phyloP scores from a whole-genome alignment of 2,888 invertebrate genomes.

The Scaptodrosophila latifasciaeformis region DNA sequence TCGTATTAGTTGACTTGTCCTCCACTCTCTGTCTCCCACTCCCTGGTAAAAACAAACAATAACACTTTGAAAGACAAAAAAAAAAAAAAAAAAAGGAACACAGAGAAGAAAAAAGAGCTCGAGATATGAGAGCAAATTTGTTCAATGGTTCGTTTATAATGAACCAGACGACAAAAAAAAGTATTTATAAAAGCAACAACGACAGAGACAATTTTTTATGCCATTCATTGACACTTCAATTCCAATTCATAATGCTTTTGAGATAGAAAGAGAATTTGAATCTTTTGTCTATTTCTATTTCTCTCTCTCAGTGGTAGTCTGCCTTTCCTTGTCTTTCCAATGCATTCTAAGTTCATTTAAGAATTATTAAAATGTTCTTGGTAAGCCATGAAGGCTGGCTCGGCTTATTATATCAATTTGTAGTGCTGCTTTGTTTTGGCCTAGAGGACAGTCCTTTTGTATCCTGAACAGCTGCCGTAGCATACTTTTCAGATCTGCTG shows the following conservation, averaged over 20 bases:
- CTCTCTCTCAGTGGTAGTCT: slow-evolving; percentile 17
- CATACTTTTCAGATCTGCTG: background rate
- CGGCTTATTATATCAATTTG: slow-evolving; percentile 50
- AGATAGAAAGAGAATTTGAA: no score
- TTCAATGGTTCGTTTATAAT: slow-evolving; percentile 61
- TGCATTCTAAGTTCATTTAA: slow-evolving; percentile 25
- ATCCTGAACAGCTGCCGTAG: background rate
- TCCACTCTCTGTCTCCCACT: slow-evolving; percentile 28
- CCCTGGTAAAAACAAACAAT: slow-evolving; percentile 42
- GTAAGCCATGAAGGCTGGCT: slow-evolving; percentile 5
- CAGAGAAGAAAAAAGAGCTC: background rate
- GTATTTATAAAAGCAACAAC: no score
- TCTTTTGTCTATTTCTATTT: slow-evolving; percentile 9
- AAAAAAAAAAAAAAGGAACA: background rate
- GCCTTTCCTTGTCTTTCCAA: slow-evolving; percentile 14
- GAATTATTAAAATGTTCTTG: slow-evolving; percentile 36
- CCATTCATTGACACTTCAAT: slow-evolving; percentile 64
- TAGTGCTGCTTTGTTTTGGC: slow-evolving; percentile 23
- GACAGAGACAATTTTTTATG: slow-evolving; percentile 51
- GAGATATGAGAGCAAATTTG: slow-evolving; percentile 46
- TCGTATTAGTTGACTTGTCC: slow-evolving; percentile 52
- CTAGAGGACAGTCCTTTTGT: background rate
- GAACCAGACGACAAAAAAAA: slow-evolving; percentile 44
- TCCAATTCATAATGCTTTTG: slow-evolving; percentile 51
- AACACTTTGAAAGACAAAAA: slow-evolving; percentile 24